Evolutionary conservation across 2,113 vertebrate genomes (phyloP).

Genomic region (Protomyctophum bolini): DNA sequence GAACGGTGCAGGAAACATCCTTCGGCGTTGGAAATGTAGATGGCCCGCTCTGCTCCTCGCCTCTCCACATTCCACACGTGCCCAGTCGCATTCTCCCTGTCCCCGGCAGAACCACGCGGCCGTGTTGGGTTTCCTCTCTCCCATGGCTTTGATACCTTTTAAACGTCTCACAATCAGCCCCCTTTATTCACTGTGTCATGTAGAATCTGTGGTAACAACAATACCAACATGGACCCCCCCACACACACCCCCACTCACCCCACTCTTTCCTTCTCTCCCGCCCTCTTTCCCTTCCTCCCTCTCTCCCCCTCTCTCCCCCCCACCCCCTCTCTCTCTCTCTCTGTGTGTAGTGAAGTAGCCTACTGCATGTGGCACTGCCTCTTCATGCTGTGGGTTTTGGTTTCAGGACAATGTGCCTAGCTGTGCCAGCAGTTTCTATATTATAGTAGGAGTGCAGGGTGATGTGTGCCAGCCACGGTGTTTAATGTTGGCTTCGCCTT

Average conservation of each 20-base stretch:
- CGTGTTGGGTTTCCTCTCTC: slow-evolving; percentile 72
- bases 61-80: slow-evolving; percentile 73
- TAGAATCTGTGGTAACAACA: slow-evolving; percentile 74
- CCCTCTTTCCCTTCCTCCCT: slow-evolving; percentile 9
- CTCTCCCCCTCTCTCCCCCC: slow-evolving; percentile 7
- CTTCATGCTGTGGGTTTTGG: slow-evolving; percentile 27
- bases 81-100: slow-evolving; percentile 69
- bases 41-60: slow-evolving; percentile 60
- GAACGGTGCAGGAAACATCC: slow-evolving; percentile 69
- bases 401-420: slow-evolving; percentile 53
- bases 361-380: slow-evolving; percentile 8
- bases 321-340: slow-evolving; percentile 45
- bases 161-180: slow-evolving; percentile 68
- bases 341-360: slow-evolving; percentile 34
- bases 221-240: slow-evolving; percentile 59
- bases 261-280: slow-evolving; percentile 30
- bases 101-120: slow-evolving; percentile 24
- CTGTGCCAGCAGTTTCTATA: slow-evolving; percentile 29
- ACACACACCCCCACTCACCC: too few relatives aligned
- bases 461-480: slow-evolving; percentile 37
- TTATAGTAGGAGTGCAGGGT: slow-evolving; percentile 31
- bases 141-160: slow-evolving; percentile 68
- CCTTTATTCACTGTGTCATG: slow-evolving; percentile 68
- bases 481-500: slow-evolving; percentile 52
- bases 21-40: slow-evolving; percentile 81